Evolutionary conservation across 2,797 vertebrate genomes (phyloP).

Genomic region (Orestias chungarensis): DNA sequence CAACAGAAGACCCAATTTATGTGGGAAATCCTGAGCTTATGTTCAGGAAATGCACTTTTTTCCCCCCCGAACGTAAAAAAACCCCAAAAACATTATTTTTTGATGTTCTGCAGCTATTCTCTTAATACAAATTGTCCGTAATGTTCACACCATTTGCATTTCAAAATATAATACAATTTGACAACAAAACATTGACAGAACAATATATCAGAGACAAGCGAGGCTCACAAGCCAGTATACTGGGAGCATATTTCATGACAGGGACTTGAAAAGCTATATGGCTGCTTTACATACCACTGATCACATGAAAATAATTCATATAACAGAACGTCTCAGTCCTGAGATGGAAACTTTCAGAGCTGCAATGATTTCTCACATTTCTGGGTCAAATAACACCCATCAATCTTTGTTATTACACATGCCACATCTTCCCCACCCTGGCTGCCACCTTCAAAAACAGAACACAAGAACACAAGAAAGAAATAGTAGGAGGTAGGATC

Average conservation of each 20-base stretch:
- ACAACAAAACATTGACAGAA: constrained; percentile 7
- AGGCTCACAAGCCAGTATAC: constrained; percentile 10
- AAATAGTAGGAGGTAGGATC: constrained; percentile 18
- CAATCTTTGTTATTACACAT: constrained; percentile 71
- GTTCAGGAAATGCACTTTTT: background rate
- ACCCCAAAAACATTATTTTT: background rate
- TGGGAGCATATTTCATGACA: constrained; percentile 45
- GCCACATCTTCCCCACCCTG: constrained; percentile 34
- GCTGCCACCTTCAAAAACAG: constrained; percentile 17
- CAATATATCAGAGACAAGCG: constrained; percentile 8
- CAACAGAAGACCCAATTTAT: background rate
- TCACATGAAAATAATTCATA: constrained; percentile 48
- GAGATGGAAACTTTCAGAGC: constrained; percentile 26
- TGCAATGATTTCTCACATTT: constrained; percentile 51
- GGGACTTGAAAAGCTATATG: constrained; percentile 24
- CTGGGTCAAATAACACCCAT: constrained; percentile 57
- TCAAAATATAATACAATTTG: background rate
- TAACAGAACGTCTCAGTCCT: constrained; percentile 29
- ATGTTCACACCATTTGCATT: background rate
- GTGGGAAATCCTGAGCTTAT: background rate
- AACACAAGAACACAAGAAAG: constrained; percentile 19
- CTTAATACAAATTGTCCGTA: background rate
- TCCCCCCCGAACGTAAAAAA: background rate
- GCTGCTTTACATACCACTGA: constrained; percentile 20
- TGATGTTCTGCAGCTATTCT: background rate